phyloP scores from a whole-genome alignment of 2,888 invertebrate genomes.

The Meiosimyza decipiens region DNA sequence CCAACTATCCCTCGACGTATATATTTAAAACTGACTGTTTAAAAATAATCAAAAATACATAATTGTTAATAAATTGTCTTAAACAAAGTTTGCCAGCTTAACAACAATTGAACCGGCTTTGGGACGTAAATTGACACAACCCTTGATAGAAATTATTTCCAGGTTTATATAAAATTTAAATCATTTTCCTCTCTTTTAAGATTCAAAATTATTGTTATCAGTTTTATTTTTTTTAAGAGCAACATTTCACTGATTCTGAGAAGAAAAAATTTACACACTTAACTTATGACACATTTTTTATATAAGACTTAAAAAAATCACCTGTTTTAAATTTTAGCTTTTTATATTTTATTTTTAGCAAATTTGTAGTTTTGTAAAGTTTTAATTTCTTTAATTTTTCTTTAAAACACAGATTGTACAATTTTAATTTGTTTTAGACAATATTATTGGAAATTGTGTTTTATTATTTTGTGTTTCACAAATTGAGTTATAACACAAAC shows the following conservation, averaged over 20 bases:
- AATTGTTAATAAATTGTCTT: conserved; percentile 20
- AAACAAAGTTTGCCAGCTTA: conserved; percentile 83
- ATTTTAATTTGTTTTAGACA: conserved; percentile 35
- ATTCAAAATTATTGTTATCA: conserved; percentile 19
- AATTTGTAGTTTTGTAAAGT: conserved; percentile 28
- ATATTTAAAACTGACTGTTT: neutral
- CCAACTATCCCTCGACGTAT: conserved; percentile 12
- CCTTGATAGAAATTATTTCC: conserved; percentile 90
- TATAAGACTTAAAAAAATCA: conserved; percentile 12
- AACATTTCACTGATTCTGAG: too few relatives aligned
- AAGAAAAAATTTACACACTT: too few relatives aligned
- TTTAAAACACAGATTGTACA: conserved; percentile 37
- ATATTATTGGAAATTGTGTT: conserved; percentile 38
- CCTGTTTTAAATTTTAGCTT: conserved; percentile 39
- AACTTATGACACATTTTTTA: neutral
- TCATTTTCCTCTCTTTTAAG: conserved; percentile 20
- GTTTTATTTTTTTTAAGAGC: too few relatives aligned
- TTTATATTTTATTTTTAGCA: conserved; percentile 38
- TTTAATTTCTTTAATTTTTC: conserved; percentile 37
- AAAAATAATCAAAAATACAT: neutral
- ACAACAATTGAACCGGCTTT: conserved; percentile 87
- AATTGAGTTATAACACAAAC: conserved; percentile 27
- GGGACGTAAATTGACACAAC: conserved; percentile 87
- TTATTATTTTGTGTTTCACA: neutral
- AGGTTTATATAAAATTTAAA: conserved; percentile 74